Evolutionary conservation across 2,113 vertebrate species (phyloP).

Genomic region (Thymallus thymallus): DNA sequence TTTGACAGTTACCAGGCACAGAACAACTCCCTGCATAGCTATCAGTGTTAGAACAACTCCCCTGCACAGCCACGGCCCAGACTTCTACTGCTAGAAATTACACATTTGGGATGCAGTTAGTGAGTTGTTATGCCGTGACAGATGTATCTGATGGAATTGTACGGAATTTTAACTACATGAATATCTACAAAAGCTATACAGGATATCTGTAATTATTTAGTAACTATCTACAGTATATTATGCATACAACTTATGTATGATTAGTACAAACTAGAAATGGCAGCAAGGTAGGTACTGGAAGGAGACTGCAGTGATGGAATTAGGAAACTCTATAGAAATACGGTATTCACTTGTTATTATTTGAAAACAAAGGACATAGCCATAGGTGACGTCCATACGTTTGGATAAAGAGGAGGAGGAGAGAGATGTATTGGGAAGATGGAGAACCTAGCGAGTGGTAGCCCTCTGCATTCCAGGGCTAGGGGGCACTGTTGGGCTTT

Average conservation of each 20-base stretch:
- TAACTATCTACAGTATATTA: too few species aligned
- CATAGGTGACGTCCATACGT: too few species aligned
- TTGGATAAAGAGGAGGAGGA: background rate
- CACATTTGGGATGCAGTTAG: slow-evolving; percentile 68
- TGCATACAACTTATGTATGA: too few species aligned
- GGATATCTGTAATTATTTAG: background rate
- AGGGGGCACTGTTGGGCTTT: slow-evolving; percentile 76
- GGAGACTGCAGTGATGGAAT: too few species aligned
- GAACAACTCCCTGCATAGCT: slow-evolving; percentile 46
- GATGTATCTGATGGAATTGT: slow-evolving; percentile 56
- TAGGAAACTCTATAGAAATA: too few species aligned
- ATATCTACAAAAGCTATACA: background rate
- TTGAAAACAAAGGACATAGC: too few species aligned
- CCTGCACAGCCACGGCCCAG: slow-evolving; percentile 58
- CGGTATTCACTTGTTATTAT: too few species aligned
- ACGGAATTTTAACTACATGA: background rate
- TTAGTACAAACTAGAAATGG: too few species aligned
- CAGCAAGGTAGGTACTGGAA: too few species aligned
- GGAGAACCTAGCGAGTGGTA: background rate
- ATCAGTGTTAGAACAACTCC: slow-evolving; percentile 34
- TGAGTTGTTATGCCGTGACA: slow-evolving; percentile 62
- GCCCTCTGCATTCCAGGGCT: slow-evolving; percentile 52
- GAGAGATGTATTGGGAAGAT: too few species aligned
- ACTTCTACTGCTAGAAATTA: slow-evolving; percentile 72
- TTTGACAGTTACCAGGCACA: slow-evolving; percentile 78